Evolutionary conservation across 2,113 vertebrate species (phyloP).

Genomic region (Thomomys bottae): DNA sequence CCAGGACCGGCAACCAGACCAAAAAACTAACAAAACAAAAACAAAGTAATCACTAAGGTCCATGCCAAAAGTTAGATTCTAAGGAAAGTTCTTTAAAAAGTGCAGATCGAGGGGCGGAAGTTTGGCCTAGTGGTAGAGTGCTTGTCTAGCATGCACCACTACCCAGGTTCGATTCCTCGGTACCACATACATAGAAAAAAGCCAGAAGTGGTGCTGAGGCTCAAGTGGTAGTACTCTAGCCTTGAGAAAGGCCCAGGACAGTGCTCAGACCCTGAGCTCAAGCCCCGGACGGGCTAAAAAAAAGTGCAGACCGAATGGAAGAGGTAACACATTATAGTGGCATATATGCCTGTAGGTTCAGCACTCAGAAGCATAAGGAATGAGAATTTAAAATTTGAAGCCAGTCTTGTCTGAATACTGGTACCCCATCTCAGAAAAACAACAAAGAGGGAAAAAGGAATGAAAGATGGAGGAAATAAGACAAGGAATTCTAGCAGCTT

Average conservation of each 20-base stretch:
- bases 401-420: neutral
- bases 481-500: neutral
- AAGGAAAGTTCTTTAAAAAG: neutral
- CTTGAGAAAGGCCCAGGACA: no score
- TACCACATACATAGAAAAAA: no score
- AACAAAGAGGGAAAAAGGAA: neutral
- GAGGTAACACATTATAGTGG: neutral
- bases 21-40: no score
- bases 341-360: neutral
- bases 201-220: no score
- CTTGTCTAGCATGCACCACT: no score
- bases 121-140: no score
- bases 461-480: neutral
- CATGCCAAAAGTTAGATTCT: neutral
- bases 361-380: neutral
- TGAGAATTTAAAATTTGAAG: neutral
- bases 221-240: no score
- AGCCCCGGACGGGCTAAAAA: no score
- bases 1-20: no score
- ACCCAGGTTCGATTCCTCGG: no score
- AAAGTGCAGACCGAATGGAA: conserved; percentile 1
- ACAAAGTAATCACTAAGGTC: no score
- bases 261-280: no score
- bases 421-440: neutral
- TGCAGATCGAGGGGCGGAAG: neutral